Evolutionary conservation across 2,888 invertebrate genomes (phyloP).

Genomic region (Chloroclystis v-ata): DNA sequence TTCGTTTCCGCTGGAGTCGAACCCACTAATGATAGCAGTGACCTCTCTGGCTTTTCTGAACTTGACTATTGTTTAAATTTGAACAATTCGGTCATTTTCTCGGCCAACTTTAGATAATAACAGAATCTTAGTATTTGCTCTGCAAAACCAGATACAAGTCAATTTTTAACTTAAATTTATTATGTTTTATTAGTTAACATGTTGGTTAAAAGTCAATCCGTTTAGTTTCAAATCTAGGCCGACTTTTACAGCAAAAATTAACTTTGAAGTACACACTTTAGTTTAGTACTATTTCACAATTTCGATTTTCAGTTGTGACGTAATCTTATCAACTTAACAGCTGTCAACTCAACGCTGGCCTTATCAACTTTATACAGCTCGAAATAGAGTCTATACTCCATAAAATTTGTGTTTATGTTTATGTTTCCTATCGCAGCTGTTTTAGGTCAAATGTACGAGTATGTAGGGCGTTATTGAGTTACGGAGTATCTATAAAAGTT

Average conservation of each 20-base stretch:
- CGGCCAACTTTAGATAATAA: background rate
- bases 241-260: background rate
- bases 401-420: constrained; percentile 10
- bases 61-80: constrained; percentile 8
- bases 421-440: constrained; percentile 27
- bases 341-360: constrained; percentile 17
- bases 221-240: background rate
- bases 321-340: constrained; percentile 28
- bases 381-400: constrained; percentile 12
- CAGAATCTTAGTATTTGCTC: too few species aligned
- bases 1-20: constrained; percentile 42
- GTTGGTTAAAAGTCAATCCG: too few species aligned
- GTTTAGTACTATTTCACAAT: constrained; percentile 18
- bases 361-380: constrained; percentile 1
- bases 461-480: constrained; percentile 20
- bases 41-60: constrained; percentile 21
- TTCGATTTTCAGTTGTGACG: constrained; percentile 23
- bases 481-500: background rate
- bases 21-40: constrained; percentile 28
- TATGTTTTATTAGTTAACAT: too few species aligned
- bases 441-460: constrained; percentile 27
- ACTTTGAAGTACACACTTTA: constrained; percentile 2
- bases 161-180: too few species aligned
- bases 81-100: background rate
- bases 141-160: too few species aligned